Percentiles rank a stretch among this genome's conserved stretches.
phyloP scores from a whole-genome alignment of 2,888 invertebrate species.

The Nomada ferruginata region DNA sequence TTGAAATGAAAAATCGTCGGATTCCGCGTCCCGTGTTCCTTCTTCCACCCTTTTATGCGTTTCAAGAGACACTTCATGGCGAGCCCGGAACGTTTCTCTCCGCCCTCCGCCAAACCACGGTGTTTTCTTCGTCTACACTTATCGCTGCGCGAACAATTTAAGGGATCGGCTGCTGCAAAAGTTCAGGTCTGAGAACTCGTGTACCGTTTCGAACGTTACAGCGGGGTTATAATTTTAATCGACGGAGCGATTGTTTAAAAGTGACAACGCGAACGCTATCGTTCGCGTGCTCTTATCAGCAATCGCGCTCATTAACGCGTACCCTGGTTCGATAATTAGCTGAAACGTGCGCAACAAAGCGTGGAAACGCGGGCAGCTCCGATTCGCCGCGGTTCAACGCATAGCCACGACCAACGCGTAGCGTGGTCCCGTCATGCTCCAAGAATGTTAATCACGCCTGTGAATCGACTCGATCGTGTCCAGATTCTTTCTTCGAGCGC shows the following conservation, averaged over 20 bases:
- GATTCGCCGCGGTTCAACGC: slow-evolving; percentile 73
- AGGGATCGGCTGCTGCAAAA: background rate
- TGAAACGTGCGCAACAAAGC: slow-evolving; percentile 67
- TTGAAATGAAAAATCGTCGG: slow-evolving; percentile 54
- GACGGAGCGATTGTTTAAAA: background rate
- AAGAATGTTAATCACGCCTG: slow-evolving; percentile 39
- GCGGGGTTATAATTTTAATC: background rate
- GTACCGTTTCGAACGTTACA: background rate
- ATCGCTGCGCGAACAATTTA: background rate
- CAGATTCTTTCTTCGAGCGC: no score
- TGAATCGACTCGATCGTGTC: background rate
- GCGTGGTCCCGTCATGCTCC: slow-evolving; percentile 28
- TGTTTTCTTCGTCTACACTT: background rate
- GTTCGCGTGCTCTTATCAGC: slow-evolving; percentile 65
- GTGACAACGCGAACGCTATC: background rate
- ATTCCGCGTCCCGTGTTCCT: slow-evolving; percentile 9
- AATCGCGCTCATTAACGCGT: slow-evolving; percentile 77
- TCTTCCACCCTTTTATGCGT: background rate
- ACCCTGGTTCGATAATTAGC: slow-evolving; percentile 70
- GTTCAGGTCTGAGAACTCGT: background rate
- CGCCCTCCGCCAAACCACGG: background rate
- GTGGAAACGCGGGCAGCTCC: slow-evolving; percentile 72
- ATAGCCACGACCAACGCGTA: slow-evolving; percentile 49
- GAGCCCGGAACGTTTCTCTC: slow-evolving; percentile 15
- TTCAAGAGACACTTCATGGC: slow-evolving; percentile 33